Percentiles rank a stretch among this genome's conserved stretches.
These are phyloP conservation scores for Lamellibrachia columna DNA, from an alignment of 2,888 invertebrate genomes.

Conservation along the genomic window DNA sequence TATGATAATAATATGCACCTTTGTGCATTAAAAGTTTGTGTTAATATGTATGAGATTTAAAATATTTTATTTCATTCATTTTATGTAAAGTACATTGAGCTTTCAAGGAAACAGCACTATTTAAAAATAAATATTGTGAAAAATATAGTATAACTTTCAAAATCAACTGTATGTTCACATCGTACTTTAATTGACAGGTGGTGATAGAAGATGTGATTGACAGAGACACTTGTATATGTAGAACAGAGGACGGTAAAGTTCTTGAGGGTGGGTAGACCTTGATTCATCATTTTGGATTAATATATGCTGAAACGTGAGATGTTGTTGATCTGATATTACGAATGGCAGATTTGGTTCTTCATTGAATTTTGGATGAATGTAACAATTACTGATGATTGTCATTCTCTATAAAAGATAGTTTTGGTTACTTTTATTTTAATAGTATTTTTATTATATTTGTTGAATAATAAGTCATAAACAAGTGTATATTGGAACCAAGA, in stretches of 20 bases:
- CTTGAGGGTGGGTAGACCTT: constrained; percentile 51
- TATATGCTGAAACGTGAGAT: not conserved
- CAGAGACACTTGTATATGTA: constrained; percentile 59
- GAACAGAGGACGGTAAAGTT: constrained; percentile 61
- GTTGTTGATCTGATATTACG: not conserved
- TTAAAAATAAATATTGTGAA: not conserved
- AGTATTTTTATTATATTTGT: not conserved
- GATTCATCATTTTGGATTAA: not conserved
- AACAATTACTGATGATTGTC: not conserved
- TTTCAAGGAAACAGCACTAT: not conserved
- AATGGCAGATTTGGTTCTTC: too few species aligned
- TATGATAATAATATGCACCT: not conserved
- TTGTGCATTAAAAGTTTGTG: not conserved
- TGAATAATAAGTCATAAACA: not conserved
- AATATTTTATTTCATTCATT: not conserved
- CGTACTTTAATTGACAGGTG: constrained; percentile 43
- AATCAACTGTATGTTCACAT: not conserved
- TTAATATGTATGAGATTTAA: not conserved
- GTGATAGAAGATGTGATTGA: constrained; percentile 62
- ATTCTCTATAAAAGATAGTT: too few species aligned
- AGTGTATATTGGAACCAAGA: not conserved
- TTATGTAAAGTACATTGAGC: not conserved
- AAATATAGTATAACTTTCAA: constrained; percentile 17
- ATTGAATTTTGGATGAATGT: not conserved
- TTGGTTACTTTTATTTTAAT: too few species aligned